These are phyloP conservation scores for Chymomyza procnemis DNA, from an alignment of 2,888 invertebrate species.

Conservation along the genomic window DNA sequence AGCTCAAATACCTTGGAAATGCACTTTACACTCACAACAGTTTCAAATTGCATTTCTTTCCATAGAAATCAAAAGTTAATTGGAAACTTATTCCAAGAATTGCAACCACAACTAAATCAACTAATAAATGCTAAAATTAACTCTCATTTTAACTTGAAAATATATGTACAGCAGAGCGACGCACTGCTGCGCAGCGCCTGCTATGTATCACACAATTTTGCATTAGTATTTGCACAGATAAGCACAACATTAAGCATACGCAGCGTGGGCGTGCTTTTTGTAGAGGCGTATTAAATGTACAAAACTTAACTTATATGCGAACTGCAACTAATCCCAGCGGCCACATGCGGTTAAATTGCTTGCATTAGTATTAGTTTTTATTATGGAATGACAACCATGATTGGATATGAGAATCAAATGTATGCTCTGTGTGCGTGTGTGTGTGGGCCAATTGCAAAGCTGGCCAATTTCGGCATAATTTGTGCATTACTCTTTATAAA, in stretches of 20 bases:
- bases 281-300: conserved; percentile 10
- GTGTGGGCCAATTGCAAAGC: neutral
- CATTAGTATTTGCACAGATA: conserved; percentile 20
- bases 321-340: conserved; percentile 44
- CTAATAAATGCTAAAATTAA: too few relatives aligned
- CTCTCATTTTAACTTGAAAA: too few relatives aligned
- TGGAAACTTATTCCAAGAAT: too few relatives aligned
- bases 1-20: too few relatives aligned
- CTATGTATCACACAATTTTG: conserved; percentile 1
- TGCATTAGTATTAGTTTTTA: conserved; percentile 49
- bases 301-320: conserved; percentile 10
- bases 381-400: conserved; percentile 23
- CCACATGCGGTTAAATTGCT: conserved; percentile 53
- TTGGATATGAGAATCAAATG: neutral
- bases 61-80: too few relatives aligned
- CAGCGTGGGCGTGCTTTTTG: conserved; percentile 25
- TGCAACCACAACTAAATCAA: too few relatives aligned
- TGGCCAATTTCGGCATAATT: conserved; percentile 50
- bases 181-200: too few relatives aligned
- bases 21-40: too few relatives aligned
- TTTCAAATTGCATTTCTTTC: too few relatives aligned
- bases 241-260: conserved; percentile 43
- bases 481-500: conserved; percentile 60
- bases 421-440: neutral
- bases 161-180: too few relatives aligned